A percentile compares a stretch with the other conserved stretches of the same genome.
phyloP scores from a whole-genome alignment of 2,888 invertebrate species.

The Hoplodrina ambigua region DNA sequence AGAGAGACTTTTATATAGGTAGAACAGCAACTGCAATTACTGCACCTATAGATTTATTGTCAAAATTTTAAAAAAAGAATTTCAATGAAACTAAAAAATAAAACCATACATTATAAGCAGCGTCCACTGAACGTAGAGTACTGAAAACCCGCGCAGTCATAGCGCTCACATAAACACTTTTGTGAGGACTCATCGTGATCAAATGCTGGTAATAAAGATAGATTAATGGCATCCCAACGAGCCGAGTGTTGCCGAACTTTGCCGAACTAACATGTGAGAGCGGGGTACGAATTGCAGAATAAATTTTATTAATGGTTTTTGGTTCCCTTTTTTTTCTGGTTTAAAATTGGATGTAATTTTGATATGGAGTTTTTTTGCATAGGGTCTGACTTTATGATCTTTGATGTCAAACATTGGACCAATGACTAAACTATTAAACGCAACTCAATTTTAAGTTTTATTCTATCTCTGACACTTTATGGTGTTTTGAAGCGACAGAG shows the following conservation, averaged over 20 bases:
- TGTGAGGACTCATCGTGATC: constrained; percentile 82
- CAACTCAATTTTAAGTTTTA: neutral
- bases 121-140: constrained; percentile 54
- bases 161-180: constrained; percentile 80
- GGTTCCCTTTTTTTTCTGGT: constrained; percentile 18
- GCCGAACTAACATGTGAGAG: constrained; percentile 58
- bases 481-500: too few species aligned
- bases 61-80: neutral
- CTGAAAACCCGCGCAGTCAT: constrained; percentile 76
- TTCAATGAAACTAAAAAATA: constrained; percentile 41
- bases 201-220: constrained; percentile 87
- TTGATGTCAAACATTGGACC: neutral
- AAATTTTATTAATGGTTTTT: constrained; percentile 54
- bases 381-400: neutral
- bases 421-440: too few species aligned
- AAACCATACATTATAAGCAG: constrained; percentile 56
- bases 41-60: neutral
- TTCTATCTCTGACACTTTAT: too few species aligned
- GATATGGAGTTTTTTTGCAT: neutral
- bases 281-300: constrained; percentile 55
- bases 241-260: constrained; percentile 56
- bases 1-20: too few species aligned
- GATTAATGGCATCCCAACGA: constrained; percentile 77
- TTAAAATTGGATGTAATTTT: constrained; percentile 20
- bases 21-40: too few species aligned